Base-by-base conservation (phyloP, 2,113 vertebrate species). In the Hippocampus guttulatus region DNA sequence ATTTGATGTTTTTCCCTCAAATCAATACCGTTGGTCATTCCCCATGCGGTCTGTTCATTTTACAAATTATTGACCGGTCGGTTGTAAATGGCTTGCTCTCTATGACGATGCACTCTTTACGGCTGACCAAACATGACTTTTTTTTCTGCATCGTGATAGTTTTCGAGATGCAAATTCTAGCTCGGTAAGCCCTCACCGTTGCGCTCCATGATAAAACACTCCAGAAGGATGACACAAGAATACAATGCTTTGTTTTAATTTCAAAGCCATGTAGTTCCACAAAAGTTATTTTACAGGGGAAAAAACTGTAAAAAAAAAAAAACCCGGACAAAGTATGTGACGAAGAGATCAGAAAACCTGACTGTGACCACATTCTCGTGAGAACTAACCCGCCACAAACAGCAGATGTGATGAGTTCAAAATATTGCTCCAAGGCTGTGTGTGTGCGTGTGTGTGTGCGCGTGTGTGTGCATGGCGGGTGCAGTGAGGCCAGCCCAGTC, bases 401-500 rank as follows among this genome's bases (percentile, higher is more conserved):
- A 10, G 33, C 27, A 18, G 67, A 72, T 64, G 64, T 72, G 60
- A 71, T 69, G 51, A 60, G 52, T 61, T 75, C 66, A 68, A 75
- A 69, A 1, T 67, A 75, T 68, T 73, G 52, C 66, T 65, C 21
- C n/a, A 23, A 55, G 23, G 1, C 21, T 55, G 10, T 55, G 21
- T 68, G 49, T 57, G 51, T 52, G 33, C 25, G 10, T 67, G 21
- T 62, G n/a, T 66, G 45, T 47, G 43, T 63, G 30, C 30, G 1
- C 49, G 43, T 30, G 61, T 33, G 5, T 67, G 67, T 61, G 81
- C 66, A 16, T 71, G 71, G 65, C 1, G 75, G 69, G 84, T 69
- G 76, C 76, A 82, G 79, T 43, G 70, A 81, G 84, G 77, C 72
- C 87, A 82, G 81, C 77, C 72, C 47, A 45, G 77, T 64, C 77